Conservation (phyloP, 2,797 vertebrate genomes). For the Cyprinodon diabolis region DNA sequence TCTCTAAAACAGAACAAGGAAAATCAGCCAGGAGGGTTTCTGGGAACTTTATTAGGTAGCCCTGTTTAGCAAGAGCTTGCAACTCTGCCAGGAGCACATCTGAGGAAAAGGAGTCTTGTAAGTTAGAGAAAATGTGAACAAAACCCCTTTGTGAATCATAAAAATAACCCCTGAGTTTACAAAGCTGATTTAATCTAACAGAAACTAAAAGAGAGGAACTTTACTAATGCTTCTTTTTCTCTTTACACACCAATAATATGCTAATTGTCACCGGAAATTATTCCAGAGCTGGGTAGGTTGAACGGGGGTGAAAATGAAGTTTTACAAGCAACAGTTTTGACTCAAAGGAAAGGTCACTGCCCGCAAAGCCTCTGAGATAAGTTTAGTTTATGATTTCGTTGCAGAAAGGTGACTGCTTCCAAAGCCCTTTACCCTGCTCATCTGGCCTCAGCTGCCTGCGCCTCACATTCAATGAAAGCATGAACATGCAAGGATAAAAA, state of each 20-base stretch:
- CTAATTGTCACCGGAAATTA: not conserved
- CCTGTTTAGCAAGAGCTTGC: slow-evolving; percentile 7
- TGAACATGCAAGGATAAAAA: slow-evolving; percentile 55
- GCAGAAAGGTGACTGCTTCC: slow-evolving; percentile 40
- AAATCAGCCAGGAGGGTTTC: slow-evolving; percentile 29
- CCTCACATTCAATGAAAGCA: slow-evolving; percentile 43
- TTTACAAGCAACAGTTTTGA: slow-evolving; percentile 9
- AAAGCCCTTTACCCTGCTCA: slow-evolving; percentile 38
- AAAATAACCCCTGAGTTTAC: not conserved
- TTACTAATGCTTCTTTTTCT: not conserved
- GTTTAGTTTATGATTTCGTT: slow-evolving; percentile 31
- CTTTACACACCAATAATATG: not conserved
- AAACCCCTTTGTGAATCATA: not conserved
- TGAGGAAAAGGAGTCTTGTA: not conserved
- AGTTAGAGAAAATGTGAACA: not conserved
- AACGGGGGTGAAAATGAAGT: slow-evolving; percentile 2
- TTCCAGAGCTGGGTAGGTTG: not conserved
- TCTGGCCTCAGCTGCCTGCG: slow-evolving; percentile 36
- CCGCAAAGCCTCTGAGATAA: slow-evolving; percentile 10
- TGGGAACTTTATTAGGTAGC: slow-evolving; percentile 5
- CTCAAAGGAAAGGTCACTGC: slow-evolving; percentile 23
- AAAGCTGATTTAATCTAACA: not conserved
- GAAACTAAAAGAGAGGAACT: not conserved
- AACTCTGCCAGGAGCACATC: slow-evolving; percentile 1
- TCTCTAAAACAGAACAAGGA: slow-evolving; percentile 17